Conservation (phyloP, 2,797 vertebrate genomes). For the Hozukius guyotensis region DNA sequence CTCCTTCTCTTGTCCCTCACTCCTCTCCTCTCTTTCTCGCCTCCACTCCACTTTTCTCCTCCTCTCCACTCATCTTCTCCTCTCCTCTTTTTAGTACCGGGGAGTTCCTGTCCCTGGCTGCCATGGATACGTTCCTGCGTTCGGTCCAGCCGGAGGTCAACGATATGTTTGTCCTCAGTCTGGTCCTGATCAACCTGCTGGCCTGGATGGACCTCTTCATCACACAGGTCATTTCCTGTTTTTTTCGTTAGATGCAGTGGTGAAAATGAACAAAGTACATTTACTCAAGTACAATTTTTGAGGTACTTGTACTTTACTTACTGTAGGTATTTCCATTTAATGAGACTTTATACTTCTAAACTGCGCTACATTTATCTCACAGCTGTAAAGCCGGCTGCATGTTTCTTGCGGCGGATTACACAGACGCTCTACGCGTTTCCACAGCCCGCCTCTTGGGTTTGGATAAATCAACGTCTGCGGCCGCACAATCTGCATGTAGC, state of each 20-base stretch:
- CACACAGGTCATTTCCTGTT: conserved; percentile 77
- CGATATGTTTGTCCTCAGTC: conserved; percentile 95
- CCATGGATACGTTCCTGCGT: conserved; percentile 96
- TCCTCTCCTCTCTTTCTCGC: too few relatives aligned
- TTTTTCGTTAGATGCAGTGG: neutral
- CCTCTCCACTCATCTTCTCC: too few relatives aligned
- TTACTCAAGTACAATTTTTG: neutral
- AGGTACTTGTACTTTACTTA: neutral
- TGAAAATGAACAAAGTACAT: neutral
- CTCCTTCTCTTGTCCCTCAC: neutral
- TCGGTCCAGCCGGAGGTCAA: conserved; percentile 98
- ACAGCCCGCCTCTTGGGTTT: neutral
- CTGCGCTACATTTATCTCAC: neutral
- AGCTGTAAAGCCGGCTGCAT: neutral
- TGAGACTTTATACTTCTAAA: neutral
- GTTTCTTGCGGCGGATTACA: too few relatives aligned
- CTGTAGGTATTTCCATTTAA: neutral
- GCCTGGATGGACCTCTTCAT: conserved; percentile 99
- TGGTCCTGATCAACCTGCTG: conserved; percentile 96
- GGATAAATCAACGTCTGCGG: accelerated
- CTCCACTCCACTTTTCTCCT: neutral
- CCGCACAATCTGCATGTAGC: accelerated
- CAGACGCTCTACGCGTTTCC: neutral
- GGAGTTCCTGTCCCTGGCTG: conserved; percentile 93
- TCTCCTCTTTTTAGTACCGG: conserved; percentile 79